A percentile compares a stretch with the other conserved stretches of the same genome.
phyloP scores from a whole-genome alignment of 2,888 invertebrate species.

The Lasius fuliginosus region DNA sequence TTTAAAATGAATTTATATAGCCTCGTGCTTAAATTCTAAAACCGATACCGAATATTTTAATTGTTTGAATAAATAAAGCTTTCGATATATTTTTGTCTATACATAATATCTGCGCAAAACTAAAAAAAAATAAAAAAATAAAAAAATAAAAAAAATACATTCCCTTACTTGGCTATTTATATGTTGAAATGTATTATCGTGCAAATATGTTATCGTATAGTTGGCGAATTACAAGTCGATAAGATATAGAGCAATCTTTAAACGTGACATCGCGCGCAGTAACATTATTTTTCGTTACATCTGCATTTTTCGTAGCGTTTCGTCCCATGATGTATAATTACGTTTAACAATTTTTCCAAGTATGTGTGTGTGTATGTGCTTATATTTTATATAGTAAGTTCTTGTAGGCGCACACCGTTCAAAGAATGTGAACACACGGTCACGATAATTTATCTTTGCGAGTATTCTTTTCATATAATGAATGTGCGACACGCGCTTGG shows the following conservation, averaged over 20 bases:
- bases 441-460: slow-evolving; percentile 31
- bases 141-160: neutral
- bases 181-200: slow-evolving; percentile 1
- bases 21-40: slow-evolving; percentile 1
- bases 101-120: neutral
- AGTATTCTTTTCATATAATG: slow-evolving; percentile 22
- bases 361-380: neutral
- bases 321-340: neutral
- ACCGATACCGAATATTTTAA: neutral
- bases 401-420: neutral
- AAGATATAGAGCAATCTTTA: neutral
- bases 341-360: neutral
- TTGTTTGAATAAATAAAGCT: neutral
- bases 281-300: neutral
- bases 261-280: neutral
- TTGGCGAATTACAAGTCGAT: slow-evolving; percentile 9
- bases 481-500: slow-evolving; percentile 23
- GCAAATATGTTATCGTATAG: neutral
- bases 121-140: too few species aligned
- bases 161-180: neutral
- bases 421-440: neutral
- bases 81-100: neutral
- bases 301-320: neutral
- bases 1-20: neutral
- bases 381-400: neutral